A percentile compares a stretch with the other conserved stretches of the same genome.
Conservation (phyloP, 2,113 vertebrate species). For the cattle (Bos taurus) region ARS-UCD2.0 NC_037332.1:23230501-23231000, state of each 20-base stretch:
- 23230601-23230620: background rate
- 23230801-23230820: background rate
- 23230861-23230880: background rate
- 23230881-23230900: background rate
- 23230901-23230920: background rate
- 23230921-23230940: background rate
- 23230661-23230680: background rate
- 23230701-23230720: background rate
- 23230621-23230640: background rate
- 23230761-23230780: background rate
- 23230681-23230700: background rate
- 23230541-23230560: background rate
- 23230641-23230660: background rate
- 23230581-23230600: background rate
- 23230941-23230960: background rate
- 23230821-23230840: background rate
- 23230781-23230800: background rate
- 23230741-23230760: background rate
- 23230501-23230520: slow-evolving; percentile 7
- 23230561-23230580: background rate
- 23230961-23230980: background rate
- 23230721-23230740: background rate
- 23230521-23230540: background rate
- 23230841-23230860: background rate
- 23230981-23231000: background rate